Base-by-base conservation (phyloP, 2,797 vertebrate species). In the Pagetopsis macropterus region DNA sequence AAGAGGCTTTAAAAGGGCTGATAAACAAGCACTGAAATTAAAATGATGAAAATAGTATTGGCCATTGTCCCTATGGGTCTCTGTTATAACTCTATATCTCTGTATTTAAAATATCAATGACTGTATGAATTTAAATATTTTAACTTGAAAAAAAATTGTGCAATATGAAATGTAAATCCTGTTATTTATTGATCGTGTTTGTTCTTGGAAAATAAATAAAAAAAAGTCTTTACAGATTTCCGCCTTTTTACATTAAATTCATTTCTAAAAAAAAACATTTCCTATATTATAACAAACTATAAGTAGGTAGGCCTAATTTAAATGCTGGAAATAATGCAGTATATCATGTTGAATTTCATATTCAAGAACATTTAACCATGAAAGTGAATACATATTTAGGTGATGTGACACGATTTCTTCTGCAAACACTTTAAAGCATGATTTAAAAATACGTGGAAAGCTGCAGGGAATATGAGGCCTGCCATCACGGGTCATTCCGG, bases 151-250 rank as follows among this genome's bases (percentile, higher is more conserved):
- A 97, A 98, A 96, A 96, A 99, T 33, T 95, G 98, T 99, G 98
- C 98, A 99, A 99, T 99, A 99, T 96, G 96, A 97, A 95, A 99
- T 99, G 97, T 99, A 99, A 98, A 99, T 97, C 96, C 96, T 94
- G 94, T 99, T 99, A 99, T 99, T 99, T 99, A 99, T 99, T 98
- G 94, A 94, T 95, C 93, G 98, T 99, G 98, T 99, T 98, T 99
- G 97, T 97, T 99, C 96, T 98, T 98, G 96, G 95, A 96, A 98
- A 98, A 97, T 97, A 98, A 99, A 97, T 96, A 96, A 97, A 97
- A 96, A 96, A 95, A 93, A 77, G 27, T 78, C 74, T 85, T 87
- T 85, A 87, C 88, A 92, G 71, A 90, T 80, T 86, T 77, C 37
- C 31, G 73, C 62, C 69, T 88, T 55, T 75, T 84, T 66, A 74